These are phyloP conservation scores for Anisognathus igniventris DNA, from an alignment of 2,797 vertebrate genomes.

Conservation along the genomic window DNA sequence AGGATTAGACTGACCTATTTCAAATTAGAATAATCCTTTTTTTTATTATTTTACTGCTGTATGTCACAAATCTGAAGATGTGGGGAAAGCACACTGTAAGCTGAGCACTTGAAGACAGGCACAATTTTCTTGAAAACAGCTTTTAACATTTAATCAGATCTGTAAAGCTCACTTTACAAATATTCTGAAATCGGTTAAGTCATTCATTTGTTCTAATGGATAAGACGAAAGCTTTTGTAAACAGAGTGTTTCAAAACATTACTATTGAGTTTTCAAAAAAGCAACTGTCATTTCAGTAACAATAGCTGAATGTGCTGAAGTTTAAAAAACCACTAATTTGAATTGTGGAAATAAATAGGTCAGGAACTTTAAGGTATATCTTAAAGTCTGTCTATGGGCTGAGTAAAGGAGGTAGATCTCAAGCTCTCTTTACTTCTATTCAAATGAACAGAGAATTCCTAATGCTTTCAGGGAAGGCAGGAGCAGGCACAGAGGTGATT, in stretches of 20 bases:
- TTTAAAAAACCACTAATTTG: neutral
- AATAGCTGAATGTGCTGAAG: neutral
- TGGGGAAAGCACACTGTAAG: neutral
- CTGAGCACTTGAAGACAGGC: neutral
- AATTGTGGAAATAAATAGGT: neutral
- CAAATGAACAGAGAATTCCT: neutral
- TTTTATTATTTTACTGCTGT: neutral
- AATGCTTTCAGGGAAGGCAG: neutral
- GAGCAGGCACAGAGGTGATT: neutral
- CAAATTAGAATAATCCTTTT: neutral
- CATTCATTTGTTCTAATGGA: slow-evolving; percentile 17
- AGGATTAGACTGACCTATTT: neutral
- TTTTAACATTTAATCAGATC: slow-evolving; percentile 20
- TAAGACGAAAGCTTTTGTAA: slow-evolving; percentile 30
- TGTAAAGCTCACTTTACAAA: neutral
- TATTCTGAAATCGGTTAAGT: neutral
- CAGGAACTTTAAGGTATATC: neutral
- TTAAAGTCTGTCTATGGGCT: neutral
- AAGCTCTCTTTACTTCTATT: neutral
- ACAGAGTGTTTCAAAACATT: neutral
- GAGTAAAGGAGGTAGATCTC: neutral
- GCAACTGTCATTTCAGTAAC: neutral
- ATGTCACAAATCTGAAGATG: neutral
- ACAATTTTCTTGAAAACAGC: neutral
- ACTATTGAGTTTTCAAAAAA: slow-evolving; percentile 6